Conservation (phyloP, 2,888 invertebrate genomes). For the Polydrusus cervinus region DNA sequence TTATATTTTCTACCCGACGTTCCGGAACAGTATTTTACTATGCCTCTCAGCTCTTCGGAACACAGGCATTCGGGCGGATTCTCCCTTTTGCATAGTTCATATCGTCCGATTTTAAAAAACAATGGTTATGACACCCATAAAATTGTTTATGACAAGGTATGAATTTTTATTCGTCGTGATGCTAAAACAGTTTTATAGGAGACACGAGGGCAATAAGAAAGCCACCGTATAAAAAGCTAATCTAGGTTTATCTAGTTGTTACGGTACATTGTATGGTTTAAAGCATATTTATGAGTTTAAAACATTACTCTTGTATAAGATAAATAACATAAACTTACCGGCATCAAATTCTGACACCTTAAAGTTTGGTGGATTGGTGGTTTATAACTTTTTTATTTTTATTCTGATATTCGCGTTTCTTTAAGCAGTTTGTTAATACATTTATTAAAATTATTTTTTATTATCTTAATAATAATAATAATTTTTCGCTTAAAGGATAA, state of each 20-base stretch:
- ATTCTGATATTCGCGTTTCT: too few species aligned
- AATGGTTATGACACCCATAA: slow-evolving; percentile 31
- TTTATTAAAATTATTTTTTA: too few species aligned
- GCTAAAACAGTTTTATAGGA: slow-evolving; percentile 2
- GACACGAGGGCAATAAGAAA: neutral
- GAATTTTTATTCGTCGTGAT: slow-evolving; percentile 5
- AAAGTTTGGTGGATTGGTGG: too few species aligned
- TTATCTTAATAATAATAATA: too few species aligned
- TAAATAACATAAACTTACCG: too few species aligned
- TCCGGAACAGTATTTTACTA: slow-evolving; percentile 65
- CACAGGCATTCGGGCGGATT: slow-evolving; percentile 64
- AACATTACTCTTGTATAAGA: neutral
- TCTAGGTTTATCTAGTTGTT: neutral
- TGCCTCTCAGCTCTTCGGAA: slow-evolving; percentile 63
- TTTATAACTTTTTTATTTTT: too few species aligned
- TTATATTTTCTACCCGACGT: slow-evolving; percentile 66
- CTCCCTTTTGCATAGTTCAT: slow-evolving; percentile 61
- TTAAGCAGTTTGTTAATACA: too few species aligned
- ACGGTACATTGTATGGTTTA: neutral
- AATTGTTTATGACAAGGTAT: slow-evolving; percentile 24
- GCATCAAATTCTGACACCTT: too few species aligned
- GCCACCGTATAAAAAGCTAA: neutral
- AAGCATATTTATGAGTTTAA: neutral
- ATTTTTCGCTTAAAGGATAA: too few species aligned
- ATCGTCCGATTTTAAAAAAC: slow-evolving; percentile 15